Conservation (phyloP, 2,888 invertebrate genomes). For the Meteorus colon region DNA sequence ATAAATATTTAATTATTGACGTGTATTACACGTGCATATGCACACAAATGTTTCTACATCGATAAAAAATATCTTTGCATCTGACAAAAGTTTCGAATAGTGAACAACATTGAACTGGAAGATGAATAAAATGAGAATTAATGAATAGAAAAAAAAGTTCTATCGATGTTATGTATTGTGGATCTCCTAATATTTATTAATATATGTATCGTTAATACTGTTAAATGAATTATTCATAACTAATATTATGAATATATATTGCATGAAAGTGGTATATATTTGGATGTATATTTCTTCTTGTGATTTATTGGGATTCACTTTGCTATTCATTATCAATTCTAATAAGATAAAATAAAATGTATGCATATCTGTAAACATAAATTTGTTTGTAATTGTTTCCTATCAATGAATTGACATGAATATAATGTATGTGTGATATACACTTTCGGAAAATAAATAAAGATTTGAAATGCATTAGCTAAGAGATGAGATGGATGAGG, state of each 20-base stretch:
- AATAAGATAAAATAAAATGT: neutral
- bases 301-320: neutral
- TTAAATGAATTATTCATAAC: neutral
- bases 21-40: neutral
- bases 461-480: too few relatives aligned
- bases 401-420: neutral
- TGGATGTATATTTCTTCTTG: neutral
- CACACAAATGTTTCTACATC: neutral
- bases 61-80: neutral
- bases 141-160: neutral
- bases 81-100: neutral
- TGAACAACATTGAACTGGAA: neutral
- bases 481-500: too few relatives aligned
- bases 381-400: conserved; percentile 16
- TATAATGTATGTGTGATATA: neutral
- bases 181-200: neutral
- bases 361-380: neutral
- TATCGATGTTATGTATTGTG: neutral
- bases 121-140: neutral
- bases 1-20: neutral
- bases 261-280: neutral
- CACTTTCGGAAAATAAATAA: too few relatives aligned
- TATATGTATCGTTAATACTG: neutral
- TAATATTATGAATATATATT: neutral
- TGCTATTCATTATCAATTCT: neutral